Conservation (phyloP, 2,888 invertebrate genomes). For the Pecten maximus region DNA sequence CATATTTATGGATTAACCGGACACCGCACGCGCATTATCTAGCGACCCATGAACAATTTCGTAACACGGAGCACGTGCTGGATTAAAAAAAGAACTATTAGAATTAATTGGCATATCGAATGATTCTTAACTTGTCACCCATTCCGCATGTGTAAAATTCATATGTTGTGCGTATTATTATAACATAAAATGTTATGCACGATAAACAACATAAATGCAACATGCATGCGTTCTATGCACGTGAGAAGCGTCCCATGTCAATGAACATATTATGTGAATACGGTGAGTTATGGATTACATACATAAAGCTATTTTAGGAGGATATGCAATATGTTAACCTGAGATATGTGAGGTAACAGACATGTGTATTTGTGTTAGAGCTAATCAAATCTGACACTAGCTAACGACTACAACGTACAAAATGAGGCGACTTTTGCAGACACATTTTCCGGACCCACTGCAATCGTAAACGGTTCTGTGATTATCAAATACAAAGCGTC, state of each 20-base stretch:
- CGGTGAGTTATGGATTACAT: not conserved
- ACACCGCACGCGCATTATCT: not conserved
- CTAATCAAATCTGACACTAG: not conserved
- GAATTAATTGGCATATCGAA: constrained; percentile 20
- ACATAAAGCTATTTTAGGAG: not conserved
- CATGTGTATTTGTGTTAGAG: not conserved
- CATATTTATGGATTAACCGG: not conserved
- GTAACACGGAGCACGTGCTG: constrained; percentile 15
- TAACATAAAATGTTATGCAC: not conserved
- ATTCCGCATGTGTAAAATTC: constrained; percentile 12
- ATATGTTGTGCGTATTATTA: not conserved
- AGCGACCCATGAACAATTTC: constrained; percentile 23
- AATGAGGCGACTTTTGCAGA: too few species aligned
- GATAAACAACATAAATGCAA: not conserved
- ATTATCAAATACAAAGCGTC: too few species aligned
- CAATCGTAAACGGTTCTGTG: too few species aligned
- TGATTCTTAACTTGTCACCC: not conserved
- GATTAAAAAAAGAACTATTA: not conserved
- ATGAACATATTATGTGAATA: not conserved
- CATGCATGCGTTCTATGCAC: not conserved
- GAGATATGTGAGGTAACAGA: not conserved
- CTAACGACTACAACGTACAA: too few species aligned
- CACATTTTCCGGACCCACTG: too few species aligned
- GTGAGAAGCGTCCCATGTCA: not conserved
- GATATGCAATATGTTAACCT: not conserved